Percentiles rank a stretch among this genome's conserved stretches.
phyloP scores from a whole-genome alignment of 1,140 invertebrate genomes.

The Chrysoperla carnea region DNA sequence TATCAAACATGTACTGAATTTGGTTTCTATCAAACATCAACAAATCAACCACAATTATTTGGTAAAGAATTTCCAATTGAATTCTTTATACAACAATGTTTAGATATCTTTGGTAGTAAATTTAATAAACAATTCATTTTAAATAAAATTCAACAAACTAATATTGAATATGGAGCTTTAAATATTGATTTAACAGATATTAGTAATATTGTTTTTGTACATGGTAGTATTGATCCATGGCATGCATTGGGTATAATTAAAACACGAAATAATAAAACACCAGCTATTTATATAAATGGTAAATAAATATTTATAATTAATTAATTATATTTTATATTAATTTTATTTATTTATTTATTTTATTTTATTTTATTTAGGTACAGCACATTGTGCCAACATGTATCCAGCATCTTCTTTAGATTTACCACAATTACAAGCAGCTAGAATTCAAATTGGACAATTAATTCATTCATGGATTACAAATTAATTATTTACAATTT shows the following conservation, averaged over 20 bases:
- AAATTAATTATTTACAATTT: too few species aligned
- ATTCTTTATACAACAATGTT: constrained; percentile 68
- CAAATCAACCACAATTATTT: constrained; percentile 51
- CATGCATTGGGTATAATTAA: constrained; percentile 60
- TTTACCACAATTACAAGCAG: constrained; percentile 37
- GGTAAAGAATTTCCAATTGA: constrained; percentile 57
- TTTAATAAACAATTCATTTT: constrained; percentile 39
- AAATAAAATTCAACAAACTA: constrained; percentile 46
- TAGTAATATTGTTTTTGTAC: constrained; percentile 62
- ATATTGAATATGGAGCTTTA: constrained; percentile 62
- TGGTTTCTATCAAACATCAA: constrained; percentile 84
- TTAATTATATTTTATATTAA: background rate
- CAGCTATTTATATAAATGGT: constrained; percentile 59
- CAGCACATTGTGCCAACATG: constrained; percentile 68
- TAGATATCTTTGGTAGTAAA: constrained; percentile 56
- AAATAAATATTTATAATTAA: constrained; percentile 3
- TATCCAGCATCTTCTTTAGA: constrained; percentile 46
- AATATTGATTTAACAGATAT: constrained; percentile 37
- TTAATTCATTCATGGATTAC: constrained; percentile 26
- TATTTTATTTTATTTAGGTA: constrained; percentile 38
- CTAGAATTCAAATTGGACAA: constrained; percentile 36
- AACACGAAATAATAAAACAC: constrained; percentile 32
- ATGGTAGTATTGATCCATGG: constrained; percentile 88
- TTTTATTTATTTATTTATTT: constrained; percentile 6
- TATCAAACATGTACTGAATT: constrained; percentile 94